Evolutionary conservation across 2,797 vertebrate species (phyloP).

Genomic region (Spondyliosoma cantharus): DNA sequence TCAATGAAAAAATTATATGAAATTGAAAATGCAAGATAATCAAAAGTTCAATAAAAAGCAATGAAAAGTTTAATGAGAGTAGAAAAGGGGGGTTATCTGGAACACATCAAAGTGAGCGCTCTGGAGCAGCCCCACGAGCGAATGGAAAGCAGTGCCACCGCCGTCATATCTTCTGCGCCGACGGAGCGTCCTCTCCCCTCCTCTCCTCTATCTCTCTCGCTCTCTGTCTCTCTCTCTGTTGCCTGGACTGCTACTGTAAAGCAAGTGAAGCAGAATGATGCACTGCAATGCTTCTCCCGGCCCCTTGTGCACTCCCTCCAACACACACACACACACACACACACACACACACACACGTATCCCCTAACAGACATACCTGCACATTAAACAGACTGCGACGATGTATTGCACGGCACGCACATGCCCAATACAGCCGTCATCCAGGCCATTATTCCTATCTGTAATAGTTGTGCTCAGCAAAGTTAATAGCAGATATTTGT

Average conservation of each 20-base stretch:
- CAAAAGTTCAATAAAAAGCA: conserved; percentile 73
- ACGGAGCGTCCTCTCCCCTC: conserved; percentile 51
- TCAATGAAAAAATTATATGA: conserved; percentile 64
- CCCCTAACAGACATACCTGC: conserved; percentile 20
- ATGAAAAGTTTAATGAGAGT: conserved; percentile 74
- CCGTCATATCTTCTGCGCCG: conserved; percentile 62
- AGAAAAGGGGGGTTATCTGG: conserved; percentile 69
- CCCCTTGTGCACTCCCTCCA: conserved; percentile 48
- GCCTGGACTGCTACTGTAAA: conserved; percentile 70
- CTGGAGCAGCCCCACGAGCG: conserved; percentile 44
- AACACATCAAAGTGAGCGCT: conserved; percentile 65
- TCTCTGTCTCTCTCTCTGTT: conserved; percentile 44
- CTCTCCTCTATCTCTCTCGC: conserved; percentile 10
- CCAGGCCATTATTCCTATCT: neutral
- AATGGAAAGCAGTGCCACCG: conserved; percentile 43
- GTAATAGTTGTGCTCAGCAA: neutral
- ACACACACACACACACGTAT: conserved; percentile 4
- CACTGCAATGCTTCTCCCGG: conserved; percentile 73
- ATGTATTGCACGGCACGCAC: neutral
- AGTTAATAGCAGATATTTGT: neutral
- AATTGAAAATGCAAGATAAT: conserved; percentile 76
- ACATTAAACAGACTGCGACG: conserved; percentile 13
- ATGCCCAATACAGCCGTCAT: neutral
- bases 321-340: conserved; percentile 36
- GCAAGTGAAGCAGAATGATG: conserved; percentile 88